These are phyloP conservation scores for Hippoglossus stenolepis DNA, from an alignment of 2,113 vertebrate genomes.

Conservation along the genomic window DNA sequence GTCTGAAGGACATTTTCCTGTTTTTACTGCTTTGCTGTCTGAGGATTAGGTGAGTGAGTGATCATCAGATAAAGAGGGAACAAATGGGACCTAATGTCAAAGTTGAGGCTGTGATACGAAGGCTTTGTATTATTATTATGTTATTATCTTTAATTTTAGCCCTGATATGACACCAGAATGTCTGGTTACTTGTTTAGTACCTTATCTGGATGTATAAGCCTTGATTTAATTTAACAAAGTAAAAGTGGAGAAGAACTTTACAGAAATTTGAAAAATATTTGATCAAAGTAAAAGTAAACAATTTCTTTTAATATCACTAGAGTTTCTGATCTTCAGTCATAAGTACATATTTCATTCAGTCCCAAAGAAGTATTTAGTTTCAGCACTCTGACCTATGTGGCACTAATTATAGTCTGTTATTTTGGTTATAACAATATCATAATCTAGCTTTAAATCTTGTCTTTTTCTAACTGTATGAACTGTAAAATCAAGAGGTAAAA, in stretches of 20 bases:
- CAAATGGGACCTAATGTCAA: background rate
- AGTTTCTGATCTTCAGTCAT: too few species aligned
- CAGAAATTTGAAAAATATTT: background rate
- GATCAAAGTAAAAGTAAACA: too few species aligned
- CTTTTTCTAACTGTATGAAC: background rate
- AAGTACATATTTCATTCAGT: background rate
- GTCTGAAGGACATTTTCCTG: background rate
- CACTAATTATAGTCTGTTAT: background rate
- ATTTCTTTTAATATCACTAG: too few species aligned
- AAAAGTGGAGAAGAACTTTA: background rate
- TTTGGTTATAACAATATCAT: too few species aligned
- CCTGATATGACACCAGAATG: too few species aligned
- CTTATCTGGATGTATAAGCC: background rate
- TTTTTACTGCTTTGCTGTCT: background rate
- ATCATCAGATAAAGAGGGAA: background rate
- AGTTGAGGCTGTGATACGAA: background rate
- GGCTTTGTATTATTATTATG: background rate
- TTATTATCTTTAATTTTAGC: background rate
- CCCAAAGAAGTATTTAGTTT: background rate
- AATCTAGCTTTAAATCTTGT: background rate
- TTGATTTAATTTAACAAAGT: background rate
- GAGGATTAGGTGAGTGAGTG: slow-evolving; percentile 25
- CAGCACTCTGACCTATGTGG: too few species aligned
- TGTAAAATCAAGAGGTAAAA: slow-evolving; percentile 3
- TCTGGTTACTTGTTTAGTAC: too few species aligned